Evolutionary conservation across 2,888 invertebrate genomes (phyloP), one percentile per base, ranked within the genome.

Genomic region (Oscheius sp.): DNA sequence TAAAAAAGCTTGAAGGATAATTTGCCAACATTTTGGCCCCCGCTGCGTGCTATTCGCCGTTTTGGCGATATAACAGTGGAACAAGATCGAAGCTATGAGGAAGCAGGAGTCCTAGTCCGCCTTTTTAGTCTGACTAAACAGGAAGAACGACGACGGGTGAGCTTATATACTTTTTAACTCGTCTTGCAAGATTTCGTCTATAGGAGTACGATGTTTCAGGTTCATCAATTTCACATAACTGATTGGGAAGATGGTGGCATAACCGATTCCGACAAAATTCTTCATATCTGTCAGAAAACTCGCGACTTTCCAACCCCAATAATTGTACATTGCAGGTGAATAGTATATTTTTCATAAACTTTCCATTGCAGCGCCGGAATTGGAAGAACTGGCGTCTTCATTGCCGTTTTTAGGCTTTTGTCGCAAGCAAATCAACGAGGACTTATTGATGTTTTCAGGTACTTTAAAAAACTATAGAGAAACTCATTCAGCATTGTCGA

Each of bases 301-400:
- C 51, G 45, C 1, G 67, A 68, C 12, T 77, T 67, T 56, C 50
- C 67, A 28, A 65, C 66, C 38, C 83, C 83, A n/a, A 61, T 83
- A 56, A 71, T 83, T 38, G 83, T 83, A 9, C 83, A 83, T 62
- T 83, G 83, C 78, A 77, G 77, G 77, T 77, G 24, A 9, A 20
- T n/a, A 2, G 20, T 24, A 12, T 3, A 22, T n/a, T 36, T 36
- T 57, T 56, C 8, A 51, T 8, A 20, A 9, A 30, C 8, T 51
- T 9, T n/a, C n/a, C n/a, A n/a, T n/a, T n/a, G 62, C 68, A 82
- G 83, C 54, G 82, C 82, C 14, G 84, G 84, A n/a, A 75, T 82
- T 44, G 83, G 84, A 12, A 68, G 83, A 45, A 82, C 80, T 2
- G 84, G 84, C 6, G 84, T 84, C 0, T 84, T 77, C 74, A 81